Evolutionary conservation across 2,888 invertebrate genomes (phyloP).

Genomic region (Cheilosia variabilis): DNA sequence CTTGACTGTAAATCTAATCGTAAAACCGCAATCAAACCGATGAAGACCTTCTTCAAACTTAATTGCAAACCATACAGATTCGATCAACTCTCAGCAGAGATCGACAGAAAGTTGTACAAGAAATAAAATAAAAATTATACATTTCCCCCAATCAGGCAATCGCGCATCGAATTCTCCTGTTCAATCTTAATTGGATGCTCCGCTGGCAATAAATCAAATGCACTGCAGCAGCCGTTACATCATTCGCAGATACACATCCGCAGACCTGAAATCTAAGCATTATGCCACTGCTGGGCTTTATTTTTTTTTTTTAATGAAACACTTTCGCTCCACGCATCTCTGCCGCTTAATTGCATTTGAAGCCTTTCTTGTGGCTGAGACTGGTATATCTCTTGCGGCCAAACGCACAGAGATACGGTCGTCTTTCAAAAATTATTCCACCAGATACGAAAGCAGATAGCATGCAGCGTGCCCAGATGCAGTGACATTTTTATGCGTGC

Average conservation of each 20-base stretch:
- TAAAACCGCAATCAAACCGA: neutral
- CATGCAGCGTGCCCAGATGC: neutral
- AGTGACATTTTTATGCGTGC: slow-evolving; percentile 36
- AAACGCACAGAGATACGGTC: slow-evolving; percentile 1
- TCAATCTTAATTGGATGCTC: slow-evolving; percentile 66
- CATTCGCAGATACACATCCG: slow-evolving; percentile 26
- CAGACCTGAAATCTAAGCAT: neutral
- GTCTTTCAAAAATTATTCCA: slow-evolving; percentile 3
- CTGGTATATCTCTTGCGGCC: neutral
- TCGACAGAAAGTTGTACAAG: slow-evolving; percentile 15
- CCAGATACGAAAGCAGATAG: neutral
- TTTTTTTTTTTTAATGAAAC: slow-evolving; percentile 7
- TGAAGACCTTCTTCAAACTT: slow-evolving; percentile 6
- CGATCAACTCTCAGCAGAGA: slow-evolving; percentile 22
- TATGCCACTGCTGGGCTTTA: neutral
- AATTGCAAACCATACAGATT: slow-evolving; percentile 34
- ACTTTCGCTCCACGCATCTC: slow-evolving; percentile 24
- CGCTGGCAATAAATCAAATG: slow-evolving; percentile 41
- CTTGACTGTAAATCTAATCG: neutral
- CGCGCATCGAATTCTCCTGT: slow-evolving; percentile 36
- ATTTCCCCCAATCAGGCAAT: slow-evolving; percentile 47
- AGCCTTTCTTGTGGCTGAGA: neutral
- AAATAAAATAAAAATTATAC: slow-evolving; percentile 11
- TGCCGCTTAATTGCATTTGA: slow-evolving; percentile 4
- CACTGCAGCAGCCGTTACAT: slow-evolving; percentile 25